Evolutionary conservation across 1,140 invertebrate genomes (phyloP), one percentile per base, ranked within the genome.

Genomic region (Proales similis): DNA sequence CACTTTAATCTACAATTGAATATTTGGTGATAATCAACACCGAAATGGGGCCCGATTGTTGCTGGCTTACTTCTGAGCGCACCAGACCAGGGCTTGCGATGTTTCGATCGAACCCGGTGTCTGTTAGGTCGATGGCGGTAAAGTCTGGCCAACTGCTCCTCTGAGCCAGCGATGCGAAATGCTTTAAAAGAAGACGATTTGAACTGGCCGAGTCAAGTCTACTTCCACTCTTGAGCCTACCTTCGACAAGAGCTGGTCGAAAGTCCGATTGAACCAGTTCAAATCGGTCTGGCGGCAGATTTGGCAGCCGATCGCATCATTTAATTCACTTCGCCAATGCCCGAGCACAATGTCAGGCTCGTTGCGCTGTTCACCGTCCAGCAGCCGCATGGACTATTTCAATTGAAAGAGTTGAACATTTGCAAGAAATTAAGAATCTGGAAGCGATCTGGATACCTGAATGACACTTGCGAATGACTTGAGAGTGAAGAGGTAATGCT

Each of bases 401-500:
- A 36, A 30, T 38, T 61, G 17, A 63, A 63, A 48, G 51, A 53
- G 19, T 33, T 29, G 14, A 47, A 14, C 30, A 27, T 0, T 29
- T 9, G 38, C 12, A 39, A 42, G 9, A 33, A 64, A n/a, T 43
- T 14, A n/a, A 64, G 57, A 17, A 27, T 63, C 9, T 17, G 14
- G 27, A 1, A 11, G 30, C 30, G 9, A 47, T n/a, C 12, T 11
- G 4, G 32, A 53, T 66, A 76, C 73, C 70, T 74, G 72, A 66
- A 74, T 72, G 45, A 72, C 72, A n/a, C 66, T 71, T 17, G 68
- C 69, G 17, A 76, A 66, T 64, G 74, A 71, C 48, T 70, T 72
- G n/a, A 76, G 65, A 27, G 72, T 71, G 53, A 75, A 76, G 5
- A 74, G 65, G 64, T 76, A 76, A 64, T 76, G 73, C 33, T 67